Percentiles rank a stretch among this genome's conserved stretches.
phyloP scores from a whole-genome alignment of 2,888 invertebrate genomes.

The Artemia sp. region DNA sequence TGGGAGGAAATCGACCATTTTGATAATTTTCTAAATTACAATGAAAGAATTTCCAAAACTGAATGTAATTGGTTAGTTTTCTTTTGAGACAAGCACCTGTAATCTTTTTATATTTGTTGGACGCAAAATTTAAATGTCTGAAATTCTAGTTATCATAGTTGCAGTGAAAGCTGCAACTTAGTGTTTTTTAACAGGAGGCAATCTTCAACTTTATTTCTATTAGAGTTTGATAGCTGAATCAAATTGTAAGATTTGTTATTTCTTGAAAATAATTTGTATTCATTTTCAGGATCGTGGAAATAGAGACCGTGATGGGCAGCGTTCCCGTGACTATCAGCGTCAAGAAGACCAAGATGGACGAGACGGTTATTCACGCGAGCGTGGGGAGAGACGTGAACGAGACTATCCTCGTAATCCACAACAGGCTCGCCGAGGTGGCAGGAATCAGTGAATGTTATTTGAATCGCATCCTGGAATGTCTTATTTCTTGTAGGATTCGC shows the following conservation, averaged over 20 bases:
- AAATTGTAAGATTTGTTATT: background rate
- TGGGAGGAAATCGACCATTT: no score
- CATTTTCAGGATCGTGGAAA: slow-evolving; percentile 18
- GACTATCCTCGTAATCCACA: slow-evolving; percentile 9
- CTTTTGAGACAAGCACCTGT: no score
- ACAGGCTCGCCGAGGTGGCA: background rate
- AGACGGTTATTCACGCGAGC: slow-evolving; percentile 30
- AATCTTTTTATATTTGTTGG: no score
- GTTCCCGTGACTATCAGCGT: slow-evolving; percentile 18
- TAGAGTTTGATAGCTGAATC: no score
- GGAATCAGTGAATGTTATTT: background rate
- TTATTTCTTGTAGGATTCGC: background rate
- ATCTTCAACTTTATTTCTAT: no score
- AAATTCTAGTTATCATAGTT: no score
- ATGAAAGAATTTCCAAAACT: no score
- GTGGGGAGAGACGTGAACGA: slow-evolving; percentile 26
- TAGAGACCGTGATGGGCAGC: slow-evolving; percentile 21
- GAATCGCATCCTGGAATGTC: background rate
- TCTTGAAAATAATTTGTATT: slow-evolving; percentile 22
- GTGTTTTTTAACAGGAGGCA: no score
- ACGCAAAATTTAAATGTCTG: no score
- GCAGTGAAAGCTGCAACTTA: no score
- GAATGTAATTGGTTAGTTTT: no score
- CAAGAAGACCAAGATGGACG: background rate
- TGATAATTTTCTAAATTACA: no score